A percentile compares a stretch with the other conserved stretches of the same genome.
phyloP scores from a whole-genome alignment of 2,113 vertebrate genomes.

The Trematomus loennbergii region DNA sequence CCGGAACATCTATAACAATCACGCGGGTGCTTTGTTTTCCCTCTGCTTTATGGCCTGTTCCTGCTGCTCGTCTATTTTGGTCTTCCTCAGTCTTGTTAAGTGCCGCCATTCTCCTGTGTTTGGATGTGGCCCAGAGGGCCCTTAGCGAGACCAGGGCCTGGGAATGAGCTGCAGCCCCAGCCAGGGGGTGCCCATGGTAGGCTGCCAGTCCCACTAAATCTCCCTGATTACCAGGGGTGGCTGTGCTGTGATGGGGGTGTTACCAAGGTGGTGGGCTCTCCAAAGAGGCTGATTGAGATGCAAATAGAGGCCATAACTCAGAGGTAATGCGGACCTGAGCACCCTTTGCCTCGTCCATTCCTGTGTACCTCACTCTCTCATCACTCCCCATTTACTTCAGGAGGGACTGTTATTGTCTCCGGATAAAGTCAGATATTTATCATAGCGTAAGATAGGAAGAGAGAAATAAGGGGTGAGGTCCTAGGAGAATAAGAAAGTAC shows the following conservation, averaged over 20 bases:
- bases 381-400: slow-evolving; percentile 82
- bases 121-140: slow-evolving; percentile 86
- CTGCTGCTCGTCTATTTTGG: slow-evolving; percentile 78
- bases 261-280: slow-evolving; percentile 89
- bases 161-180: slow-evolving; percentile 77
- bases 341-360: slow-evolving; percentile 77
- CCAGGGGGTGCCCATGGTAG: slow-evolving; percentile 75
- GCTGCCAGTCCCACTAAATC: slow-evolving; percentile 83
- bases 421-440: slow-evolving; percentile 78
- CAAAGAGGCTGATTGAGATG: slow-evolving; percentile 95
- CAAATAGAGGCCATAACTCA: slow-evolving; percentile 96
- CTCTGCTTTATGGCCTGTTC: slow-evolving; percentile 75
- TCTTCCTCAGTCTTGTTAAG: slow-evolving; percentile 81
- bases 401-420: slow-evolving; percentile 80
- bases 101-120: slow-evolving; percentile 81
- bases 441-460: slow-evolving; percentile 48
- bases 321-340: slow-evolving; percentile 91
- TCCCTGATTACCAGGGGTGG: slow-evolving; percentile 85
- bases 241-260: slow-evolving; percentile 81
- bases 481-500: neutral
- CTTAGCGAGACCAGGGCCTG: slow-evolving; percentile 80
- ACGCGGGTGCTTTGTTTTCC: slow-evolving; percentile 76
- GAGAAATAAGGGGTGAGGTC: slow-evolving; percentile 22
- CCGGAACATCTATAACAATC: slow-evolving; percentile 72
- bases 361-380: slow-evolving; percentile 75